These are phyloP conservation scores for Mycalesis mineus DNA, from an alignment of 2,888 invertebrate species.

Conservation along the genomic window DNA sequence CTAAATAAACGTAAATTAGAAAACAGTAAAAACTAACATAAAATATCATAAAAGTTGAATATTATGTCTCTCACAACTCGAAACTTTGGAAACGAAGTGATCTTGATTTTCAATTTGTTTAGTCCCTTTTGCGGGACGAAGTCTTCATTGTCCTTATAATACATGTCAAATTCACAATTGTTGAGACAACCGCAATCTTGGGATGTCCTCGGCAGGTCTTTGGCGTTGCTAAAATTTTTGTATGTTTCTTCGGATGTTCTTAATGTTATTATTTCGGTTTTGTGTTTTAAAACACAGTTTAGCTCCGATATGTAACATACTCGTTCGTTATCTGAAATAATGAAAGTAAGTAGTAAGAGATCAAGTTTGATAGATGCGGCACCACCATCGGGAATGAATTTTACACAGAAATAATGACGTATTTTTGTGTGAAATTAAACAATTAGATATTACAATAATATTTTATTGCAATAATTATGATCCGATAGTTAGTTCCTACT, in stretches of 20 bases:
- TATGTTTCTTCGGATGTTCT: conserved; percentile 44
- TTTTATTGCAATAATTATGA: too few relatives aligned
- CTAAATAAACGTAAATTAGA: neutral
- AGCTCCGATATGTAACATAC: conserved; percentile 57
- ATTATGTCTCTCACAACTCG: conserved; percentile 82
- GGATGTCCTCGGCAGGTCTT: conserved; percentile 46
- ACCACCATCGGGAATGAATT: too few relatives aligned
- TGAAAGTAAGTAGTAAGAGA: too few relatives aligned
- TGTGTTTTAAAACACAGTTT: conserved; percentile 51
- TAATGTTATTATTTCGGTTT: conserved; percentile 52
- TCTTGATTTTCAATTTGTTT: conserved; percentile 62
- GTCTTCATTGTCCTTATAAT: conserved; percentile 51
- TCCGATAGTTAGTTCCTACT: too few relatives aligned
- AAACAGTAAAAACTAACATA: conserved; percentile 75
- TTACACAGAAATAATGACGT: too few relatives aligned
- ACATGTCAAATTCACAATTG: conserved; percentile 58
- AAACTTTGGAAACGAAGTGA: conserved; percentile 83
- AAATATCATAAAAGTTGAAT: conserved; percentile 83
- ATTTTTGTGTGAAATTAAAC: too few relatives aligned
- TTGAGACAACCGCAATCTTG: conserved; percentile 59
- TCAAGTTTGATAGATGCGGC: too few relatives aligned
- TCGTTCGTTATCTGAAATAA: conserved; percentile 46
- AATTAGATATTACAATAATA: too few relatives aligned
- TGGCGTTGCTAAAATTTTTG: conserved; percentile 32
- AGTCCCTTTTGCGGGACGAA: conserved; percentile 38